Evolutionary conservation across 2,888 invertebrate genomes (phyloP).

Genomic region (Biston betularia): DNA sequence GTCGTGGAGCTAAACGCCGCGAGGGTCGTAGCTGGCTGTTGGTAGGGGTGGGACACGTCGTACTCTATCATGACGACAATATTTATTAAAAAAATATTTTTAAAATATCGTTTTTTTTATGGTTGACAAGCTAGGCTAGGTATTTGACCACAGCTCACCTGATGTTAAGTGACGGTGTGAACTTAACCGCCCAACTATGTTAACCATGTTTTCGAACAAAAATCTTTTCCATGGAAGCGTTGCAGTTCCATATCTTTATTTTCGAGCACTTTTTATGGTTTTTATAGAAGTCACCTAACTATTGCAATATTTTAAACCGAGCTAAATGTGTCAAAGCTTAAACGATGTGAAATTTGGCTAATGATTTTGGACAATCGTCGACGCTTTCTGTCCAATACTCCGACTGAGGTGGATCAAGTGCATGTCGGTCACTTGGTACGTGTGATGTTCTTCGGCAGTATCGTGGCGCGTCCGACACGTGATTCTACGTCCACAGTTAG

Average conservation of each 20-base stretch:
- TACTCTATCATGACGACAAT: not conserved
- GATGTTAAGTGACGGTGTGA: too few species aligned
- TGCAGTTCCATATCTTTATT: too few species aligned
- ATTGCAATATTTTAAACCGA: not conserved
- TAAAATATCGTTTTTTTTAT: too few species aligned
- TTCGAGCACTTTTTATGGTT: too few species aligned
- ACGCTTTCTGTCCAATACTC: not conserved
- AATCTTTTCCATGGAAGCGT: too few species aligned
- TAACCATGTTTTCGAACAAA: too few species aligned
- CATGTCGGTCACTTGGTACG: conserved; percentile 8
- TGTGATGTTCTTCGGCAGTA: conserved; percentile 18
- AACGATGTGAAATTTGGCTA: not conserved
- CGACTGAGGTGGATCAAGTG: conserved; percentile 6
- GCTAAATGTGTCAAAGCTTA: not conserved
- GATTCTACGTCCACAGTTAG: not conserved
- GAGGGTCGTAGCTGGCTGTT: conserved; percentile 43
- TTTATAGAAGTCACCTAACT: too few species aligned
- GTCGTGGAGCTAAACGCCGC: conserved; percentile 48
- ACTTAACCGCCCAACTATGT: too few species aligned
- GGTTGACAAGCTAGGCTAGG: too few species aligned
- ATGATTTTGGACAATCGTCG: not conserved
- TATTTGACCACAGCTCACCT: too few species aligned
- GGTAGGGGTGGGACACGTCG: conserved; percentile 25
- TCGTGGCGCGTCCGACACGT: not conserved
- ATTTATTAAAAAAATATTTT: not conserved